Conservation (phyloP, 2,888 invertebrate genomes). For the Megastigmus dorsalis region DNA sequence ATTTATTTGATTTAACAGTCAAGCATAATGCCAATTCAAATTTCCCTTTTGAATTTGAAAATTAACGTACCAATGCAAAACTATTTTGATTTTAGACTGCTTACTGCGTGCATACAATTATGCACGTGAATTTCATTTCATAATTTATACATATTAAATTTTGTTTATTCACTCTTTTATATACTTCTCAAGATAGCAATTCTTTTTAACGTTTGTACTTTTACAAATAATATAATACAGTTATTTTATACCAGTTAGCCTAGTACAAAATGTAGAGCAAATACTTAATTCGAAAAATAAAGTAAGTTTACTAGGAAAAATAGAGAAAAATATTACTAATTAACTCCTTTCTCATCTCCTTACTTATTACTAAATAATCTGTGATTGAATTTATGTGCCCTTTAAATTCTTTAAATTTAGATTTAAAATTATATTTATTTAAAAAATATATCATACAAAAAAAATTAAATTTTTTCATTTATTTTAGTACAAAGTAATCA, state of each 20-base stretch:
- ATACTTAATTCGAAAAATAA: constrained; percentile 60
- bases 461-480: too few relatives aligned
- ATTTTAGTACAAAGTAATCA: too few relatives aligned
- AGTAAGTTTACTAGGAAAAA: constrained; percentile 52
- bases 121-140: constrained; percentile 4
- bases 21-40: constrained; percentile 9
- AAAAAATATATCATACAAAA: neutral
- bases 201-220: constrained; percentile 53
- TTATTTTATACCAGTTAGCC: constrained; percentile 61
- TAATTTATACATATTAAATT: constrained; percentile 29
- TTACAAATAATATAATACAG: constrained; percentile 60
- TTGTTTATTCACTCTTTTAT: constrained; percentile 37
- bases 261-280: constrained; percentile 64
- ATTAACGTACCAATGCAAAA: constrained; percentile 8
- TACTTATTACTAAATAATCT: neutral
- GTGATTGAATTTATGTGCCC: too few relatives aligned
- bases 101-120: neutral
- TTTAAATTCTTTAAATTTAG: too few relatives aligned
- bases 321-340: neutral
- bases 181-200: constrained; percentile 37
- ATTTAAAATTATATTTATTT: neutral
- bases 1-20: constrained; percentile 19
- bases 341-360: neutral
- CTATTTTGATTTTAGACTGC: constrained; percentile 12
- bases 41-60: neutral